Conservation (phyloP, 2,797 vertebrate species). For the Coregonus suidteri region DNA sequence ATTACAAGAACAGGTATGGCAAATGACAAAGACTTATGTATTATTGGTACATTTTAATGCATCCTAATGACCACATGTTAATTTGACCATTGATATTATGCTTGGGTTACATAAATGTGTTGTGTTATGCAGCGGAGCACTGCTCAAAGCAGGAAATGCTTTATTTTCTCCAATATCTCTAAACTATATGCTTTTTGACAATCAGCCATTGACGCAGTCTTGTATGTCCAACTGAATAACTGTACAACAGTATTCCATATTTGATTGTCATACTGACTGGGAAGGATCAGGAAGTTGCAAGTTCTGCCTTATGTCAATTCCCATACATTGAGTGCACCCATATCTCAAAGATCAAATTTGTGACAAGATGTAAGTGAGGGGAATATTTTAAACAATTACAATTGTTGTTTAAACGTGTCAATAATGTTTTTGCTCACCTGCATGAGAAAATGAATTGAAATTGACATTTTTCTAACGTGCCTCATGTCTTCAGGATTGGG, state of each 20-base stretch:
- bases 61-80: slow-evolving; percentile 51
- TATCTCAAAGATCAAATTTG: background rate
- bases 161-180: slow-evolving; percentile 21
- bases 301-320: slow-evolving; percentile 13
- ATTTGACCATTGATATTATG: slow-evolving; percentile 30
- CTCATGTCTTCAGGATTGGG: slow-evolving; percentile 46
- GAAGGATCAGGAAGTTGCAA: background rate
- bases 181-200: slow-evolving; percentile 63
- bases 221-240: slow-evolving; percentile 29
- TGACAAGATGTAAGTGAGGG: slow-evolving; percentile 3
- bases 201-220: slow-evolving; percentile 57
- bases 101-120: slow-evolving; percentile 30
- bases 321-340: slow-evolving; percentile 3
- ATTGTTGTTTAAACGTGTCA: background rate
- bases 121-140: slow-evolving; percentile 26
- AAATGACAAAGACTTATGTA: slow-evolving; percentile 42
- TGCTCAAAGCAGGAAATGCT: slow-evolving; percentile 17
- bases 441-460: slow-evolving; percentile 55
- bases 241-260: slow-evolving; percentile 52
- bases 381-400: slow-evolving; percentile 27
- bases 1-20: slow-evolving; percentile 32
- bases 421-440: slow-evolving; percentile 37
- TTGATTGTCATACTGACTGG: background rate
- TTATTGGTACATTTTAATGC: slow-evolving; percentile 58
- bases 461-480: slow-evolving; percentile 41